Conservation (phyloP, 2,888 invertebrate genomes). For the Acleris laterana region DNA sequence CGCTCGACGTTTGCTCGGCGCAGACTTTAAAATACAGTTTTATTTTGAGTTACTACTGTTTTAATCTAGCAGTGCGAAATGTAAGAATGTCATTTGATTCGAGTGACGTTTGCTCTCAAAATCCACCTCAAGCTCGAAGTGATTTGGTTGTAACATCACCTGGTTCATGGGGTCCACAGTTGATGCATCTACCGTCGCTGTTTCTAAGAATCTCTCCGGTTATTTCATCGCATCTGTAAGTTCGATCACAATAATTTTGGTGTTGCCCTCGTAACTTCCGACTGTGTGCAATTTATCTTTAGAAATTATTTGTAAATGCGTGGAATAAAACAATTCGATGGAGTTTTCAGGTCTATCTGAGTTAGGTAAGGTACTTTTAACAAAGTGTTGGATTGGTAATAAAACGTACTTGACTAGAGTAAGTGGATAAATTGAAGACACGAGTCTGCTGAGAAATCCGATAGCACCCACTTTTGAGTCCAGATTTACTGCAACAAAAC, state of each 20-base stretch:
- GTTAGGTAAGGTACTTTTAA: neutral
- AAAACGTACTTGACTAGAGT: constrained; percentile 74
- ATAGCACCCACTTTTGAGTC: constrained; percentile 95
- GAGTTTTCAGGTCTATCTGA: no score
- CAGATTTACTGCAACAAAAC: constrained; percentile 89
- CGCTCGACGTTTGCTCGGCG: no score
- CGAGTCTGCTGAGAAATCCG: constrained; percentile 92
- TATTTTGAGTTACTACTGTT: no score
- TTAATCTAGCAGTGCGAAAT: no score
- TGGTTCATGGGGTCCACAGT: constrained; percentile 92
- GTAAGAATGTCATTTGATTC: neutral
- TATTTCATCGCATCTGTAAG: constrained; percentile 86
- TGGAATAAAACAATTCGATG: no score
- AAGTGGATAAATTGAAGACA: constrained; percentile 75
- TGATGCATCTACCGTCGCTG: constrained; percentile 89
- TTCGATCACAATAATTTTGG: neutral
- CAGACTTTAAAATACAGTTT: no score
- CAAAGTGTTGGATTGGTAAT: neutral
- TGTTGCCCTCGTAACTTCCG: neutral
- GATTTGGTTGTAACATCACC: constrained; percentile 73
- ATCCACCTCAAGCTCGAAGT: no score
- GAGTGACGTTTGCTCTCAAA: no score
- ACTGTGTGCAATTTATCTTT: no score
- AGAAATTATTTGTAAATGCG: no score
- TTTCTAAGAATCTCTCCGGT: constrained; percentile 92